Conservation (phyloP, 1,140 invertebrate genomes). For the Aethina tumida region DNA sequence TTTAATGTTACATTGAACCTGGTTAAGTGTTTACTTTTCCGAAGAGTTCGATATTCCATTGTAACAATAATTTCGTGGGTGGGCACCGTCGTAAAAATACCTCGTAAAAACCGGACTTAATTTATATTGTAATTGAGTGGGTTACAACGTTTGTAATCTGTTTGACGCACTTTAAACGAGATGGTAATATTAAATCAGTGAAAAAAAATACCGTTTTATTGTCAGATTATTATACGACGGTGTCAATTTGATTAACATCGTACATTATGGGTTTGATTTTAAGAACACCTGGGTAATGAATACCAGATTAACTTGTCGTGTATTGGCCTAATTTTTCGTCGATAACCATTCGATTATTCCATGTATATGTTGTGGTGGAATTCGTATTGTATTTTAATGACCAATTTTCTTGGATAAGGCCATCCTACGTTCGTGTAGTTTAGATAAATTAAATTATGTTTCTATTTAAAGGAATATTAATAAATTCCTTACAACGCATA, state of each 20-base stretch:
- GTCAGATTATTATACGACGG: neutral
- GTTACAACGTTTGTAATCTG: slow-evolving; percentile 6
- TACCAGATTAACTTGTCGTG: slow-evolving; percentile 29
- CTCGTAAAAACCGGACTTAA: slow-evolving; percentile 11
- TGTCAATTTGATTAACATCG: neutral
- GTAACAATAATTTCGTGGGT: slow-evolving; percentile 6
- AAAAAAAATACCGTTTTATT: neutral
- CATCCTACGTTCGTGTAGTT: no score
- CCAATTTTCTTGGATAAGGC: no score
- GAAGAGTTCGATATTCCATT: neutral
- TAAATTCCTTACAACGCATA: no score
- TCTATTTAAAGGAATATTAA: no score
- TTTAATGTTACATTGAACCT: no score
- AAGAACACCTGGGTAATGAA: neutral
- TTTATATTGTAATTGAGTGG: slow-evolving; percentile 12
- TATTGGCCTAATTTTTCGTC: slow-evolving; percentile 23
- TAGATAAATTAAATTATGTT: no score
- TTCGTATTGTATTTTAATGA: no score
- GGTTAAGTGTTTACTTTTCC: slow-evolving; percentile 4
- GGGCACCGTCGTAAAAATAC: slow-evolving; percentile 9
- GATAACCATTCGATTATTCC: no score
- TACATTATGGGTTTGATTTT: neutral
- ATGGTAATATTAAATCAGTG: neutral
- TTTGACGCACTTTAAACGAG: neutral
- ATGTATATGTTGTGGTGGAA: no score